Percentiles rank a stretch among this genome's conserved stretches.
Conservation (phyloP, 2,797 vertebrate species). For the Chrysocyon brachyurus region DNA sequence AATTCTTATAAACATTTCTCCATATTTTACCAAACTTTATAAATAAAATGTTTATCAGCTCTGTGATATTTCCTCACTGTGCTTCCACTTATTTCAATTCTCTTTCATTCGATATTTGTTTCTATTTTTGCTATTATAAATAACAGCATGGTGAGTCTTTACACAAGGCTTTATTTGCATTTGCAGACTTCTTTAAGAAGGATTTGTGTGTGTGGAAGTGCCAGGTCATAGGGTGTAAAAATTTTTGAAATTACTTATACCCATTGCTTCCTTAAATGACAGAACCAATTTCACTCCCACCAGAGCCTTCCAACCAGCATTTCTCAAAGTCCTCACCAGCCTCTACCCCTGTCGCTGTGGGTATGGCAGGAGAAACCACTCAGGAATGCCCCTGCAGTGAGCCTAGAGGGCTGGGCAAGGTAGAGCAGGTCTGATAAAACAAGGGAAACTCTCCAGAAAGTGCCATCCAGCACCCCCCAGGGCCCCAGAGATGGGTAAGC, state of each 20-base stretch:
- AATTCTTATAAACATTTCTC: background rate
- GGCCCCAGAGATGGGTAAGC: accelerated
- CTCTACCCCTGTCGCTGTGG: background rate
- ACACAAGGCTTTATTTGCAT: background rate
- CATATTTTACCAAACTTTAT: background rate
- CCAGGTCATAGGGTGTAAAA: background rate
- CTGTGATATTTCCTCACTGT: background rate
- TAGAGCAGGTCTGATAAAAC: background rate
- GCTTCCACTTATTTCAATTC: background rate
- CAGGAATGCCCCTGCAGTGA: background rate
- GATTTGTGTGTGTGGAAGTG: background rate
- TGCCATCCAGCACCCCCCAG: background rate
- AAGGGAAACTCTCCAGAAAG: background rate
- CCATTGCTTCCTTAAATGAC: background rate
- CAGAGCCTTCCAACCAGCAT: background rate
- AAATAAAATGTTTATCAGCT: constrained; percentile 49
- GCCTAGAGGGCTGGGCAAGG: background rate
- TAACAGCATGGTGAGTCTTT: background rate
- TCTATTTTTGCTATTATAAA: background rate
- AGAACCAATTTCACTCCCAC: background rate
- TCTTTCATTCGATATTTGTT: background rate
- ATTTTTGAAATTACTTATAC: background rate
- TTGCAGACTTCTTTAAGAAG: background rate
- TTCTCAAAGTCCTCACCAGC: background rate
- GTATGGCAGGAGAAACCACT: background rate